Evolutionary conservation across 2,888 invertebrate species (phyloP).

Genomic region (Criorhina ranunculi): DNA sequence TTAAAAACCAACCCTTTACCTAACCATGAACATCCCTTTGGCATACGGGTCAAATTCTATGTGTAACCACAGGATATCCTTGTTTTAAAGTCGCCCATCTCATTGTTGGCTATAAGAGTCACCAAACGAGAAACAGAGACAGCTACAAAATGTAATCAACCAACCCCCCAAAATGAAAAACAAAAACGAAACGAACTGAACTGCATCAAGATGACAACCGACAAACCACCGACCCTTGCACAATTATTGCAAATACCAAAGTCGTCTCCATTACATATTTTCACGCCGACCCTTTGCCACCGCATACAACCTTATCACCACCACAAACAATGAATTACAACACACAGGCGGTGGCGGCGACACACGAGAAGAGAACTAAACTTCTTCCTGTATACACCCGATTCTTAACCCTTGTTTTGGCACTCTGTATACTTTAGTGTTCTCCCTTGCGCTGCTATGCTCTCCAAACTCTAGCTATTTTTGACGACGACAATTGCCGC

Average conservation of each 20-base stretch:
- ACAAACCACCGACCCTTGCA: conserved; percentile 70
- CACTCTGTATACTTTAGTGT: conserved; percentile 55
- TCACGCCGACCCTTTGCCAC: conserved; percentile 61
- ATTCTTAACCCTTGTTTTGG: conserved; percentile 71
- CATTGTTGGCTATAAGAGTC: not conserved
- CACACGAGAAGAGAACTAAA: conserved; percentile 18
- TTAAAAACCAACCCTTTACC: conserved; percentile 25
- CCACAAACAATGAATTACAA: conserved; percentile 74
- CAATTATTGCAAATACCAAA: conserved; percentile 74
- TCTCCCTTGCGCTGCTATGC: no score
- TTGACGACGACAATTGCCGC: conserved; percentile 61
- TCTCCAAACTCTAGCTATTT: conserved; percentile 14
- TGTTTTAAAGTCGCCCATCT: conserved; percentile 28
- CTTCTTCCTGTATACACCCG: conserved; percentile 37
- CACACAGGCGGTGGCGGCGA: conserved; percentile 22
- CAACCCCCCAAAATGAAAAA: not conserved
- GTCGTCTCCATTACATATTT: conserved; percentile 66
- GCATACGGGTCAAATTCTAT: conserved; percentile 45
- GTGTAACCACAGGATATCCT: conserved; percentile 52
- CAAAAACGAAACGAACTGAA: conserved; percentile 16
- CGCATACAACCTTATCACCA: conserved; percentile 67
- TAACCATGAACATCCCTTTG: not conserved
- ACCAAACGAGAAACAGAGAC: conserved; percentile 8
- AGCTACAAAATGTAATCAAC: not conserved
- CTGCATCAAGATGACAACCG: conserved; percentile 50